A percentile compares a stretch with the other conserved stretches of the same genome.
phyloP scores from a whole-genome alignment of 2,888 invertebrate genomes.

The Tetropium fuscum region DNA sequence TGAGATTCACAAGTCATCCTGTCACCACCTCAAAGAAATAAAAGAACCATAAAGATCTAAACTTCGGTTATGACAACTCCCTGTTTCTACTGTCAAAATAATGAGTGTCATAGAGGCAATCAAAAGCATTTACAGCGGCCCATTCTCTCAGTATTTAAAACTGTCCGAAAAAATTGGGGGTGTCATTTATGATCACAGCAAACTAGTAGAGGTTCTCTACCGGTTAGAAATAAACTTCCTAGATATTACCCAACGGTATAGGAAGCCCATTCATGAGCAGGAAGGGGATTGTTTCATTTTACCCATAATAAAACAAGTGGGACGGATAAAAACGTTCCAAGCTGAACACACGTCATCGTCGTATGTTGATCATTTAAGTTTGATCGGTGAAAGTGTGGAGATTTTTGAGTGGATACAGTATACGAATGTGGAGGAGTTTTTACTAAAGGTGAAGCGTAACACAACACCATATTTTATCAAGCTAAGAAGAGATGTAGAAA shows the following conservation, averaged over 20 bases:
- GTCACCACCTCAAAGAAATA: too few species aligned
- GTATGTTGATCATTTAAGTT: slow-evolving; percentile 29
- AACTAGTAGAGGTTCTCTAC: slow-evolving; percentile 82
- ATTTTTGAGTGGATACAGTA: slow-evolving; percentile 43
- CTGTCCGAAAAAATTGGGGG: slow-evolving; percentile 83
- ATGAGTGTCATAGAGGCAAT: slow-evolving; percentile 42
- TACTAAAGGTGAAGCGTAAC: slow-evolving; percentile 28
- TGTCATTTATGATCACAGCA: slow-evolving; percentile 81
- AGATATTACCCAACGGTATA: slow-evolving; percentile 39
- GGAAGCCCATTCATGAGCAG: slow-evolving; percentile 36
- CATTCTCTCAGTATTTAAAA: slow-evolving; percentile 77
- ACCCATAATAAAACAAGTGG: slow-evolving; percentile 39
- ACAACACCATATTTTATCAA: slow-evolving; percentile 30
- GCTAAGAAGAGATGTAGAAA: slow-evolving; percentile 21
- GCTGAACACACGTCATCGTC: slow-evolving; percentile 23
- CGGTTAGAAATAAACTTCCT: slow-evolving; percentile 63
- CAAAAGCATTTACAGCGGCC: slow-evolving; percentile 65
- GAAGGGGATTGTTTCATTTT: slow-evolving; percentile 36
- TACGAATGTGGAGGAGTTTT: slow-evolving; percentile 32
- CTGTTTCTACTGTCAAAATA: slow-evolving; percentile 44
- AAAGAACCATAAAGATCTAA: too few species aligned
- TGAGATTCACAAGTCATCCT: too few species aligned
- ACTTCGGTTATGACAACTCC: too few species aligned
- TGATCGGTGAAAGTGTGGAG: slow-evolving; percentile 33
- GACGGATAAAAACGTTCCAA: slow-evolving; percentile 27